phyloP scores from a whole-genome alignment of 2,888 invertebrate species.

The Acleris sparsana region DNA sequence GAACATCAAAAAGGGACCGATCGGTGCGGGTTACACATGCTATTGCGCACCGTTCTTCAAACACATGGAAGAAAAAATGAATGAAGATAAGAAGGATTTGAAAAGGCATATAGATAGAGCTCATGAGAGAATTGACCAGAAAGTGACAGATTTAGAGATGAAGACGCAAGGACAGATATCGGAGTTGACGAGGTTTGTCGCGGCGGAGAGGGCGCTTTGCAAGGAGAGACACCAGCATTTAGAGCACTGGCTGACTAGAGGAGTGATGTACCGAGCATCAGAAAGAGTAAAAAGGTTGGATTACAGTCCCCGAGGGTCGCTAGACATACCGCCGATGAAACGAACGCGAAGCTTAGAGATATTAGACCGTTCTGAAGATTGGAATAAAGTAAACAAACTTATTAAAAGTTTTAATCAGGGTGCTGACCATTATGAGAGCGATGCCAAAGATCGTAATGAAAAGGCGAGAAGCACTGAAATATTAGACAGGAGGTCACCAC shows the following conservation, averaged over 20 bases:
- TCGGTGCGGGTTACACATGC: slow-evolving; percentile 96
- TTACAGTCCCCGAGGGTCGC: slow-evolving; percentile 78
- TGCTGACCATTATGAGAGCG: slow-evolving; percentile 63
- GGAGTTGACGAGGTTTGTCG: slow-evolving; percentile 86
- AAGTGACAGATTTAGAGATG: slow-evolving; percentile 91
- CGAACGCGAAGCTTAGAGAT: slow-evolving; percentile 89
- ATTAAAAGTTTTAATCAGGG: slow-evolving; percentile 71
- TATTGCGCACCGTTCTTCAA: slow-evolving; percentile 96
- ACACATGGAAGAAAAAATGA: slow-evolving; percentile 92
- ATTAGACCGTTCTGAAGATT: slow-evolving; percentile 79
- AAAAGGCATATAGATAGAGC: slow-evolving; percentile 91
- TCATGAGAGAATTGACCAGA: slow-evolving; percentile 90
- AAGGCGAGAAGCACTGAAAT: slow-evolving; percentile 79
- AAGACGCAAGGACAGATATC: slow-evolving; percentile 89
- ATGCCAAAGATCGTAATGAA: slow-evolving; percentile 73
- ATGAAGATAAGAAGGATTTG: slow-evolving; percentile 90
- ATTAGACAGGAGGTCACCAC: slow-evolving; percentile 64
- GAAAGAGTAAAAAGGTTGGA: slow-evolving; percentile 76
- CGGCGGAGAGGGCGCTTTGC: slow-evolving; percentile 85
- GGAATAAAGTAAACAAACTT: slow-evolving; percentile 70
- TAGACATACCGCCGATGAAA: slow-evolving; percentile 83
- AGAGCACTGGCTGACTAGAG: slow-evolving; percentile 87
- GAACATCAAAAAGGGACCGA: slow-evolving; percentile 96
- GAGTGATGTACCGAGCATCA: slow-evolving; percentile 84
- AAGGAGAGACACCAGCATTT: slow-evolving; percentile 86